Evolutionary conservation across 2,113 vertebrate species (phyloP).

Genomic region (Rhea americana): DNA sequence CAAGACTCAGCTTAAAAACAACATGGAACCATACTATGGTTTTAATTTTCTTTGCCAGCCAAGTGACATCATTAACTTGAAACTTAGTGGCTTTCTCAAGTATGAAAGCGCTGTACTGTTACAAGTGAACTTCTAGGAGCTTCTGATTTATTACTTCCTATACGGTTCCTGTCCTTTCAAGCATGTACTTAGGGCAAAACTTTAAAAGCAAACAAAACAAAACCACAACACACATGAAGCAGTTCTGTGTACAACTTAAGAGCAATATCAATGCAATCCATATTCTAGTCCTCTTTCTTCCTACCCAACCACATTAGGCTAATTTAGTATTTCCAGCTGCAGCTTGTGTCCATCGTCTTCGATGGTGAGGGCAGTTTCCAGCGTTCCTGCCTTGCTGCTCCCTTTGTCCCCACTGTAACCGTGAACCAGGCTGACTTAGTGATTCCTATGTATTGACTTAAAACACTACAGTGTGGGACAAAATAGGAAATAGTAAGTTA

Average conservation of each 20-base stretch:
- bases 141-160: neutral
- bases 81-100: neutral
- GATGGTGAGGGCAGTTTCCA: neutral
- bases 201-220: neutral
- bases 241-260: neutral
- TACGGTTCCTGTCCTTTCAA: neutral
- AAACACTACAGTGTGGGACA: neutral
- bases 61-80: neutral
- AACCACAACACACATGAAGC: neutral
- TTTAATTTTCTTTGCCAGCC: slow-evolving; percentile 1
- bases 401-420: accelerated
- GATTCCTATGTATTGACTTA: neutral
- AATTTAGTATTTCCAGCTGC: neutral
- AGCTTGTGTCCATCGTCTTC: neutral
- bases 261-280: neutral
- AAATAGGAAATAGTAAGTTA: neutral
- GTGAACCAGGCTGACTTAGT: neutral
- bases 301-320: neutral
- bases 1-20: neutral
- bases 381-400: neutral
- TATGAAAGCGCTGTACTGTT: neutral
- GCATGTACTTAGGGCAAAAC: neutral
- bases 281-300: neutral
- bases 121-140: neutral
- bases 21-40: neutral